Conservation (phyloP, 2,888 invertebrate species). For the Limnephilus rhombicus region DNA sequence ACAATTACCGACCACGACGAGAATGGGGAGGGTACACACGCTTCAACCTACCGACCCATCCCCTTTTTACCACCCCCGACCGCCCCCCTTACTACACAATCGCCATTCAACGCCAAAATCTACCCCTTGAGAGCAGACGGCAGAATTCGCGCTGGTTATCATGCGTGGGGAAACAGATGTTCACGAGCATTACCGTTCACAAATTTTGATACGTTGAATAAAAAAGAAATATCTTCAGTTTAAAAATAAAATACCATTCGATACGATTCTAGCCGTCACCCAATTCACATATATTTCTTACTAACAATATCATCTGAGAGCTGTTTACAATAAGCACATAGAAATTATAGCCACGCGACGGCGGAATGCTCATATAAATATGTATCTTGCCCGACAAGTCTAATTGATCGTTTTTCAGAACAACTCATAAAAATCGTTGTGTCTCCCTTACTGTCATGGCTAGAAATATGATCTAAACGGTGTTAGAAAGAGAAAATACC, state of each 20-base stretch:
- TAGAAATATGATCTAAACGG: too few relatives aligned
- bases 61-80: not conserved
- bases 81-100: not conserved
- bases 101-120: conserved; percentile 45
- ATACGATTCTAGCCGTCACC: not conserved
- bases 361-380: not conserved
- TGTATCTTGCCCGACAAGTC: not conserved
- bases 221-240: not conserved
- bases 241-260: not conserved
- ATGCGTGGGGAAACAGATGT: conserved; percentile 46
- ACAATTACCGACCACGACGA: conserved; percentile 47
- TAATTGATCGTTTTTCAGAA: too few relatives aligned
- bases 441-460: too few relatives aligned
- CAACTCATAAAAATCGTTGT: too few relatives aligned
- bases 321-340: not conserved
- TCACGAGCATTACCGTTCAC: not conserved
- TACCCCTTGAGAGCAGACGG: conserved; percentile 45
- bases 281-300: not conserved
- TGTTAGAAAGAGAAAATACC: too few relatives aligned
- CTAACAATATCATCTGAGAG: not conserved
- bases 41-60: not conserved
- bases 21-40: conserved; percentile 2
- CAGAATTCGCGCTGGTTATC: conserved; percentile 29
- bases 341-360: not conserved
- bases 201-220: not conserved